These are phyloP conservation scores for Ceuthmochares aereus DNA, from an alignment of 2,113 vertebrate species.

Conservation along the genomic window DNA sequence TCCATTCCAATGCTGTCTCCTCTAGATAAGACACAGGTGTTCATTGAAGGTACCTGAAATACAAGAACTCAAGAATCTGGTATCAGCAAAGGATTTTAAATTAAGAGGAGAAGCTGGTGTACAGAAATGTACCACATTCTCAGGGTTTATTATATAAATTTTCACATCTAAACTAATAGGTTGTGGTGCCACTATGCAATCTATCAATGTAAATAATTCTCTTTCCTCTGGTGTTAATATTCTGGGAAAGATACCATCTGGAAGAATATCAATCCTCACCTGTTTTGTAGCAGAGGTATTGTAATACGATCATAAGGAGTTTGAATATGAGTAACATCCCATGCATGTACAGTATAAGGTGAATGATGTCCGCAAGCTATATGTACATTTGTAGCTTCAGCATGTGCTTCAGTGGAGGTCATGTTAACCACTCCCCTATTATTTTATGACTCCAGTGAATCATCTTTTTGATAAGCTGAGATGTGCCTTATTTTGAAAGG, in stretches of 20 bases:
- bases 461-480: background rate
- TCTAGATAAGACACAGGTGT: background rate
- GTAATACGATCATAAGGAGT: background rate
- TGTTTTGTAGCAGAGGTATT: background rate
- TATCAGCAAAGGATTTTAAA: too few relatives aligned
- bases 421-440: background rate
- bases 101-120: background rate
- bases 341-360: too few relatives aligned
- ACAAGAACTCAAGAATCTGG: background rate
- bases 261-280: background rate
- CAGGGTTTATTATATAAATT: background rate
- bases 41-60: background rate
- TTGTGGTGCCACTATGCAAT: background rate
- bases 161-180: background rate
- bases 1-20: background rate
- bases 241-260: background rate
- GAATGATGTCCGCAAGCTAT: background rate
- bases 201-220: background rate
- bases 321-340: too few relatives aligned
- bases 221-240: background rate
- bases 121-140: background rate
- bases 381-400: background rate
- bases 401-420: background rate
- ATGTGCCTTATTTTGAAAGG: background rate
- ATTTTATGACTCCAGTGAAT: background rate